Conservation (phyloP, 2,888 invertebrate genomes). For the Dryobotodes eremita region DNA sequence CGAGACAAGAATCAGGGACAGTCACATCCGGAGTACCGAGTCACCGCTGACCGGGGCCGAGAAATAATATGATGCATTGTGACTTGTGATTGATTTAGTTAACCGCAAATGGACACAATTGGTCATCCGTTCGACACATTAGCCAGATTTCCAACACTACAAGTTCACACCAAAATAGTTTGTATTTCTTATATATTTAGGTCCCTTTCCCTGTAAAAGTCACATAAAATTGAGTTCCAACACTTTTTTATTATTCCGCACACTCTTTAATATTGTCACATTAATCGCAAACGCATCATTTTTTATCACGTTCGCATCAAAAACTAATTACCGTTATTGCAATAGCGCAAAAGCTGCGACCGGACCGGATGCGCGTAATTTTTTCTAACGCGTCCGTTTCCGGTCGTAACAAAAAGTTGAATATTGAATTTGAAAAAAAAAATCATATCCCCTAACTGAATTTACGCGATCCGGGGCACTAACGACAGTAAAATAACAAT, state of each 20-base stretch:
- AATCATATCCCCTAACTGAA: conserved; percentile 88
- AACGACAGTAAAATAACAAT: conserved; percentile 90
- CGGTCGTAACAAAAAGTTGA: conserved; percentile 80
- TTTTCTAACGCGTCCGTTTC: conserved; percentile 88
- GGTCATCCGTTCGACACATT: conserved; percentile 71
- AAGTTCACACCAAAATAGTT: conserved; percentile 40
- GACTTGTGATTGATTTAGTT: conserved; percentile 77
- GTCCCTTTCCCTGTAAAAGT: conserved; percentile 3
- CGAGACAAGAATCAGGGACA: conserved; percentile 67
- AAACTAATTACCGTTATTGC: conserved; percentile 86
- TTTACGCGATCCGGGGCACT: conserved; percentile 87
- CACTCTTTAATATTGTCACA: conserved; percentile 77
- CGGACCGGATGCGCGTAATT: conserved; percentile 87
- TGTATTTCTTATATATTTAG: conserved; percentile 3
- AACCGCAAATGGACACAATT: conserved; percentile 79
- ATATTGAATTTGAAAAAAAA: conserved; percentile 85
- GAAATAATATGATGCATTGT: conserved; percentile 69
- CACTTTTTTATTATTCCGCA: conserved; percentile 68
- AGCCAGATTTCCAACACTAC: conserved; percentile 35
- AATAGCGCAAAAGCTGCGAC: conserved; percentile 80
- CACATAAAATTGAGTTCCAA: conserved; percentile 62
- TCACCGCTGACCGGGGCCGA: conserved; percentile 67
- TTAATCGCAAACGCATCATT: conserved; percentile 73
- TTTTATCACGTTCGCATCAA: conserved; percentile 74
- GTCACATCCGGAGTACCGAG: conserved; percentile 81